phyloP scores from a whole-genome alignment of 2,888 invertebrate species.

The Andricus quercusramuli region DNA sequence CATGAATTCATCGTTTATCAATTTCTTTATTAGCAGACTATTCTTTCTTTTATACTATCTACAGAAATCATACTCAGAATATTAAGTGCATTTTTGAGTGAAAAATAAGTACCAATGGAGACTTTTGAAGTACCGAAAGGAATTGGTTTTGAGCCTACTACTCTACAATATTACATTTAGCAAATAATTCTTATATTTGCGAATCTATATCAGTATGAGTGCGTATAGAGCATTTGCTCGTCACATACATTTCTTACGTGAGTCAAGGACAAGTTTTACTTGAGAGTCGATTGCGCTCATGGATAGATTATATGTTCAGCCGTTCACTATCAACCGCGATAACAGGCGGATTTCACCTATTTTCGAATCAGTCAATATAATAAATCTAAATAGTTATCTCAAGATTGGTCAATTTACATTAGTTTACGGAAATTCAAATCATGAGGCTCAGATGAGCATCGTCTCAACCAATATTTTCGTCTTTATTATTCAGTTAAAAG shows the following conservation, averaged over 20 bases:
- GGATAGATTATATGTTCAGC: slow-evolving; percentile 19
- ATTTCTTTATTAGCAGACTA: background rate
- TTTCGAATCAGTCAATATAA: slow-evolving; percentile 14
- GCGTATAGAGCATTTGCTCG: slow-evolving; percentile 38
- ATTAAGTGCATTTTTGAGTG: background rate
- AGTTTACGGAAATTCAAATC: no score
- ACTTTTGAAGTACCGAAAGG: no score
- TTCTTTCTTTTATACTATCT: background rate
- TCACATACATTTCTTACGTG: slow-evolving; percentile 50
- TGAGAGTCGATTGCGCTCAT: slow-evolving; percentile 48
- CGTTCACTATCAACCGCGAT: slow-evolving; percentile 8
- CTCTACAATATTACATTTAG: no score
- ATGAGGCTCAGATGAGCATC: no score
- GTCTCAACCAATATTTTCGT: no score
- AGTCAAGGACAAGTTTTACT: slow-evolving; percentile 54
- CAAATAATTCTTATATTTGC: no score
- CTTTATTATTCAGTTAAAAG: no score
- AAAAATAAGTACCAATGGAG: background rate
- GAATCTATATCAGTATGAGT: background rate
- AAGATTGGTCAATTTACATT: no score
- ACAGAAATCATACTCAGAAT: background rate
- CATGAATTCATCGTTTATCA: background rate
- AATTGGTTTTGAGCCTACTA: no score
- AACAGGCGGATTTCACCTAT: background rate
- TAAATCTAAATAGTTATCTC: background rate